Conservation (phyloP, 2,113 vertebrate genomes). For the Gila orcuttii region DNA sequence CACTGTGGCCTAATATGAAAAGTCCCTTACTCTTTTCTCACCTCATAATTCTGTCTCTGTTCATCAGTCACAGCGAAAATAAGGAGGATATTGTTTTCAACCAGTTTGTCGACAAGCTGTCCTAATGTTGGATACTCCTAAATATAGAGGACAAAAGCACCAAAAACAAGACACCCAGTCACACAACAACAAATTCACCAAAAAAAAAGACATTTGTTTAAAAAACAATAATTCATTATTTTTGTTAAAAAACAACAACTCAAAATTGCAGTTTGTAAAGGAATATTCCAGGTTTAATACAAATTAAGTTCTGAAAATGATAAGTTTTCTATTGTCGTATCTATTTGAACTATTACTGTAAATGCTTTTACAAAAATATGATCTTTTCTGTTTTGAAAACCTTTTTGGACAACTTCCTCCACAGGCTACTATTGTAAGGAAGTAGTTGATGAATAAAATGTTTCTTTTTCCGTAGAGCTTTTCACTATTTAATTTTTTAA, state of each 20-base stretch:
- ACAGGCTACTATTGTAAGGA: too few relatives aligned
- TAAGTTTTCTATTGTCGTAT: too few relatives aligned
- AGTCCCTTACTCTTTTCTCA: constrained; percentile 63
- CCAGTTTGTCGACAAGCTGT: constrained; percentile 93
- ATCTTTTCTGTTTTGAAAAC: too few relatives aligned
- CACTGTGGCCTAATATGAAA: constrained; percentile 5
- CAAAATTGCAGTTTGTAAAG: not conserved
- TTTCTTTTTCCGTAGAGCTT: too few relatives aligned
- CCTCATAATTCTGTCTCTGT: constrained; percentile 87
- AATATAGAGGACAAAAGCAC: constrained; percentile 38
- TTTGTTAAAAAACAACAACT: not conserved
- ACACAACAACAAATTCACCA: not conserved
- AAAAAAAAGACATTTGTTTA: not conserved
- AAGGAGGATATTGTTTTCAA: constrained; percentile 92
- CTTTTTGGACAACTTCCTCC: too few relatives aligned
- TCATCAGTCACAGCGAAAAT: constrained; percentile 93
- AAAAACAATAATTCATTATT: not conserved
- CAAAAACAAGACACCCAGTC: not conserved
- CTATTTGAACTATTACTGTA: not conserved
- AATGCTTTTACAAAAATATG: not conserved
- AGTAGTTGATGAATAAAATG: too few relatives aligned
- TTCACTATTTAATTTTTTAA: too few relatives aligned
- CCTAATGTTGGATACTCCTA: constrained; percentile 97
- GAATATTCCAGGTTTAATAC: not conserved
- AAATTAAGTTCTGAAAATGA: not conserved